A percentile compares a stretch with the other conserved stretches of the same genome.
Evolutionary conservation across 2,797 vertebrate genomes (phyloP).

Genomic region (Sciurus vulgaris): DNA sequence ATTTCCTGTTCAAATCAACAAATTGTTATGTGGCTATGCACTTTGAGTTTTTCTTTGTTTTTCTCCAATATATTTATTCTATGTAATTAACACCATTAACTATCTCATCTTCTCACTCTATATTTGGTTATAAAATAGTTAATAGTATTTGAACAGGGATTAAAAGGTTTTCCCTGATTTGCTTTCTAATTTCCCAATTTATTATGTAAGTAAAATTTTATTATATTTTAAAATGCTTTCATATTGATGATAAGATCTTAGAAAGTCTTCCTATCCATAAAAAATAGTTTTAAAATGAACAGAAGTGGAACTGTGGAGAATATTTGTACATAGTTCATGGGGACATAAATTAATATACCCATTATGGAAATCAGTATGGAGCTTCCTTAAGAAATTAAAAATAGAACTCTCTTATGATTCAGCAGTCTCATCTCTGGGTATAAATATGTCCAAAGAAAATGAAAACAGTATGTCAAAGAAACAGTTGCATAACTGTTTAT

Average conservation of each 20-base stretch:
- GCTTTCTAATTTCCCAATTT: neutral
- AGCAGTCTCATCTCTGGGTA: neutral
- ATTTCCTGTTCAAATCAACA: neutral
- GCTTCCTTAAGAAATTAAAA: too few species aligned
- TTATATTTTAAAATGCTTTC: conserved; percentile 22
- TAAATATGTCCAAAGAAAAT: neutral
- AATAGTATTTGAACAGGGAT: neutral
- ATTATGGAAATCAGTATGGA: too few species aligned
- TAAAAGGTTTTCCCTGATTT: neutral
- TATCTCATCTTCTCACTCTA: neutral
- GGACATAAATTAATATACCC: too few species aligned
- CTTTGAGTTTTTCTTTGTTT: neutral
- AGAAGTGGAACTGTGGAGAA: too few species aligned
- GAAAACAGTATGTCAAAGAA: neutral
- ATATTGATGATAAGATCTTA: neutral
- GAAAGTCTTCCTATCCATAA: neutral
- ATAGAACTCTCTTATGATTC: too few species aligned
- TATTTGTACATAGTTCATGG: too few species aligned
- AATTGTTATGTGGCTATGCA: neutral
- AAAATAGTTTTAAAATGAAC: neutral
- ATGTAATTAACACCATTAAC: neutral
- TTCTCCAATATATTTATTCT: neutral
- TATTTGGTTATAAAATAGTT: neutral
- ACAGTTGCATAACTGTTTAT: neutral
- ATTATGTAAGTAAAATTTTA: neutral